Evolutionary conservation across 2,888 invertebrate species (phyloP).

Genomic region (Luperina nickerlii): DNA sequence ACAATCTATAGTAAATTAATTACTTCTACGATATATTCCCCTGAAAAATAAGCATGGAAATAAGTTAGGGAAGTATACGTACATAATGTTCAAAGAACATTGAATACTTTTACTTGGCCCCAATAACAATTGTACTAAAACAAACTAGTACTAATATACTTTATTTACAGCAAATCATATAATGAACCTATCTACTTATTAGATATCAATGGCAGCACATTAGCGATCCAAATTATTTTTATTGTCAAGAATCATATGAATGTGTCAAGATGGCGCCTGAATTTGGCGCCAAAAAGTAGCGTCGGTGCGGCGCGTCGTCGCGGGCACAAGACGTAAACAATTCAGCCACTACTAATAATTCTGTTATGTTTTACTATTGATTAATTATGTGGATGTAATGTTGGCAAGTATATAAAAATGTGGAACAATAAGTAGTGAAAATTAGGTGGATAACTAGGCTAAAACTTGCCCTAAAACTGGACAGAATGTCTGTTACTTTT

Average conservation of each 20-base stretch:
- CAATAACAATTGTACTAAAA: slow-evolving; percentile 9
- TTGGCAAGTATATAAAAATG: slow-evolving; percentile 19
- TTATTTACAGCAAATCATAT: slow-evolving; percentile 30
- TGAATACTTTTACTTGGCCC: neutral
- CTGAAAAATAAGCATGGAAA: neutral
- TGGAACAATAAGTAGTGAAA: neutral
- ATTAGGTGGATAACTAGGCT: neutral
- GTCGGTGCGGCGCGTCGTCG: slow-evolving; percentile 72
- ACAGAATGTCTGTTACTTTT: neutral
- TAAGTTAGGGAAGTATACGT: neutral
- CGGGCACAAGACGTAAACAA: slow-evolving; percentile 74
- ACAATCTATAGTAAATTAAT: neutral
- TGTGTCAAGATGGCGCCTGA: slow-evolving; percentile 82
- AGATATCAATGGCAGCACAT: slow-evolving; percentile 71
- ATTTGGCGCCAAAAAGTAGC: slow-evolving; percentile 84
- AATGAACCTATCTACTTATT: slow-evolving; percentile 65
- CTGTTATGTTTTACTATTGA: slow-evolving; percentile 71
- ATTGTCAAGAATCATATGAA: slow-evolving; percentile 84
- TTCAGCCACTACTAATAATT: slow-evolving; percentile 70
- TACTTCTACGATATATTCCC: too few species aligned
- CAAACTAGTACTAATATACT: slow-evolving; percentile 12
- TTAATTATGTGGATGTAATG: slow-evolving; percentile 67
- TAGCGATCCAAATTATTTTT: slow-evolving; percentile 82
- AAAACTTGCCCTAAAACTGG: neutral
- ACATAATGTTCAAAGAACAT: neutral